Evolutionary conservation across 1,140 invertebrate species (phyloP), one percentile per base, ranked within the genome.

Genomic region (Leptinotarsa undecemlineata): DNA sequence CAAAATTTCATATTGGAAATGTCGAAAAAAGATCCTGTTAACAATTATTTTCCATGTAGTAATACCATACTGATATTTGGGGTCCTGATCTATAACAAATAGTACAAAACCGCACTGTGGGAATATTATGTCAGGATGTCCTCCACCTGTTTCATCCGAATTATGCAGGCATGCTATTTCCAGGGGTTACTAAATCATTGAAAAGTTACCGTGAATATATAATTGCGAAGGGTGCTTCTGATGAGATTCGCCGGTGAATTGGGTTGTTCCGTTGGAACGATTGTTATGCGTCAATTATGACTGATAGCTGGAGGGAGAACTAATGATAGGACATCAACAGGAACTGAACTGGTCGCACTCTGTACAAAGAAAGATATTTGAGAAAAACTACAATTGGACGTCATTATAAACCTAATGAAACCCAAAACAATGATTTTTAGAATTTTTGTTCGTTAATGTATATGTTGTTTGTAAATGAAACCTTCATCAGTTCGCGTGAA

Each of bases 111-210:
- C 51, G n/a, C 51, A 57, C 51, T 57, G 51, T 57, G 51, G 51
- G 51, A 57, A 57, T 57, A 57, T 57, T 57, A 57, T 57, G 51
- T 57, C 51, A 57, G 51, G 51, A 57, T 57, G 51, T 15, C 15
- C 15, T 57, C 51, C 51, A 57, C 51, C 51, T 57, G 51, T 57
- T 57, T 19, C 51, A 57, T 57, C 51, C 15, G n/a, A 17, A 19
- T 57, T 57, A 57, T 57, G 51, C 51, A 57, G 51, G 51, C 51
- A 57, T 19, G 51, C n/a, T 57, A 57, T 57, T 57, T 57, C 51
- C 51, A 57, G 51, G 51, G 51, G 51, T 57, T 17, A 19, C 51
- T 57, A 57, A 57, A 57, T 57, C 51, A 57, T 57, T 57, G 51
- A 57, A 57, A 57, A 57, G 51, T 57, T 17, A 19, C 51, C 15